These are phyloP conservation scores for Amphilophus citrinellus DNA, from an alignment of 2,113 vertebrate species.

Conservation along the genomic window DNA sequence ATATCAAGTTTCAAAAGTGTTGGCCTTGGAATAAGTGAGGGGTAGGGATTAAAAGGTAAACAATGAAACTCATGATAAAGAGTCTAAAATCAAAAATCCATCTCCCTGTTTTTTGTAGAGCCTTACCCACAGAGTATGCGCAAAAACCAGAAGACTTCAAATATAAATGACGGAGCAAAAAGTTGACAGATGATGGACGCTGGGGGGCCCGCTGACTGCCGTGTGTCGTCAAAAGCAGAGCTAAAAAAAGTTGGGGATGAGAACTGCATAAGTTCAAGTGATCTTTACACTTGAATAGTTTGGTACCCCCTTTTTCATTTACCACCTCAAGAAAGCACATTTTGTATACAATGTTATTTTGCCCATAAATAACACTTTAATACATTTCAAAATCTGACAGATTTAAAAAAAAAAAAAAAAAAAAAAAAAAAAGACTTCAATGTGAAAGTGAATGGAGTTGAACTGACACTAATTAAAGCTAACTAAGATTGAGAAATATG, in stretches of 20 bases:
- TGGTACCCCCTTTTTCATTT: neutral
- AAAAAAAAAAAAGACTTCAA: neutral
- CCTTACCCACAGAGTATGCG: no score
- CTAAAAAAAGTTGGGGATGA: neutral
- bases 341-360: neutral
- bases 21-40: no score
- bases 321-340: neutral
- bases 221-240: neutral
- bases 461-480: neutral
- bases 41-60: no score
- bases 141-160: no score
- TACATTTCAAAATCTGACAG: neutral
- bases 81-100: no score
- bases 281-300: neutral
- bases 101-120: no score
- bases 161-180: no score
- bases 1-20: no score
- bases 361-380: neutral
- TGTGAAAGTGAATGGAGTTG: neutral
- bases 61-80: no score
- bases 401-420: neutral
- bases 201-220: no score
- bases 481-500: neutral
- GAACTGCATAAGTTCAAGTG: neutral
- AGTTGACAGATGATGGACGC: no score